Evolutionary conservation across 2,888 invertebrate species (phyloP).

Genomic region (Hofmannophila pseudospretella): DNA sequence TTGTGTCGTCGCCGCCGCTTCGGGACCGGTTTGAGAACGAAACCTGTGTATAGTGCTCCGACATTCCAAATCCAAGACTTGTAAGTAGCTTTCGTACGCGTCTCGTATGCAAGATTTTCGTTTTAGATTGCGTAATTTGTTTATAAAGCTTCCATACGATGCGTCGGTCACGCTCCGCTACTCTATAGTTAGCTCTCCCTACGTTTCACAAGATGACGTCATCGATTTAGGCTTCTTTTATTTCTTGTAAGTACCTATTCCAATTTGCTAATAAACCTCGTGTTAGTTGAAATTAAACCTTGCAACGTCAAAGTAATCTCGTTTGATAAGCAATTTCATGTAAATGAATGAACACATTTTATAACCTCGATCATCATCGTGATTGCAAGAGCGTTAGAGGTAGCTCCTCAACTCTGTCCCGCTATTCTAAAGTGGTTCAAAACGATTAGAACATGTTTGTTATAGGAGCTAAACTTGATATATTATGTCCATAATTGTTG

Average conservation of each 20-base stretch:
- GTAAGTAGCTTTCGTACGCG: constrained; percentile 30
- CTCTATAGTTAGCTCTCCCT: constrained; percentile 18
- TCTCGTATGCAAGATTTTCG: constrained; percentile 27
- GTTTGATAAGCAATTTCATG: too few relatives aligned
- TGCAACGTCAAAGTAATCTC: too few relatives aligned
- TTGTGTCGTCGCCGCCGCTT: constrained; percentile 58
- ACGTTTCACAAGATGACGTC: constrained; percentile 34
- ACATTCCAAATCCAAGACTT: constrained; percentile 44
- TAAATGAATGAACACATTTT: too few relatives aligned
- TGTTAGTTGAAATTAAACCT: too few relatives aligned
- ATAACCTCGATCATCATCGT: too few relatives aligned
- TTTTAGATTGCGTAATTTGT: constrained; percentile 53
- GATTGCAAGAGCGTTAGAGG: too few relatives aligned
- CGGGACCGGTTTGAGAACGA: constrained; percentile 60
- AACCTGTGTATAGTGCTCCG: constrained; percentile 54
- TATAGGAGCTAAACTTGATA: too few relatives aligned
- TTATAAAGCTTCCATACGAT: constrained; percentile 22
- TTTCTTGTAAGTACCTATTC: constrained; percentile 14
- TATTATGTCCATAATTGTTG: too few relatives aligned
- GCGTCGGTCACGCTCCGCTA: constrained; percentile 26
- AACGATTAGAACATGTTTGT: too few relatives aligned
- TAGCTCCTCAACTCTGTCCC: too few relatives aligned
- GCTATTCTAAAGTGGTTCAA: too few relatives aligned
- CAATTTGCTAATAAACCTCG: too few relatives aligned
- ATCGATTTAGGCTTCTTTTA: constrained; percentile 12